Evolutionary conservation across 1,140 invertebrate species (phyloP), one percentile per base, ranked within the genome.

Genomic region (Bilobella aurantiaca): DNA sequence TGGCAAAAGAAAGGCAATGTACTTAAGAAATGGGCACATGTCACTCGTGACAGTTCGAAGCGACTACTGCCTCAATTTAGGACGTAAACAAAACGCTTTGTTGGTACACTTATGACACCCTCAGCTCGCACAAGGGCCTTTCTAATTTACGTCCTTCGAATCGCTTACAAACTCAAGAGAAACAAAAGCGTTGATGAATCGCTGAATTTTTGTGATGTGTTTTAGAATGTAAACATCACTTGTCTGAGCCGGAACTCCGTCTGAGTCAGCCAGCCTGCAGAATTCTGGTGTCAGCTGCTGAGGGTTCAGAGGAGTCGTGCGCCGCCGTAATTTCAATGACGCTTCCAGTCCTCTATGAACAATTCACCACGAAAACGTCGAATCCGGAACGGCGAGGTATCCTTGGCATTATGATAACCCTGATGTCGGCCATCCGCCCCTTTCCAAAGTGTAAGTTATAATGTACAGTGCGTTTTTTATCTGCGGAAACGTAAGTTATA

Each of bases 161-260:
- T n/a, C n/a, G n/a, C n/a, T n/a, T n/a, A n/a, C n/a, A n/a, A n/a
- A n/a, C n/a, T n/a, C n/a, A n/a, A n/a, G n/a, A n/a, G n/a, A n/a
- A n/a, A n/a, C n/a, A n/a, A n/a, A n/a, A n/a, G n/a, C n/a, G n/a
- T n/a, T n/a, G n/a, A n/a, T n/a, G n/a, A n/a, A n/a, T n/a, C n/a
- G n/a, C n/a, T n/a, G n/a, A n/a, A n/a, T n/a, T n/a, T 65, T 59
- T 60, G 21, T 61, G 34, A 46, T 46, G 53, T 47, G 56, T 31
- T 34, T 18, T 30, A 71, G 71, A 73, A 49, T 73, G 68, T 29
- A 73, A 67, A 37, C 66, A 69, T 65, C 71, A 73, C 58, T 66
- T 73, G 18, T 66, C 58, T 30, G 71, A 73, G 47, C 71, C 71
- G 3, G 71, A 70, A 56, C 59, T 73, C 2, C 34, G 68, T 37